These are phyloP conservation scores for Opisthocomus hoazin DNA, from an alignment of 2,113 vertebrate genomes.

Conservation along the genomic window DNA sequence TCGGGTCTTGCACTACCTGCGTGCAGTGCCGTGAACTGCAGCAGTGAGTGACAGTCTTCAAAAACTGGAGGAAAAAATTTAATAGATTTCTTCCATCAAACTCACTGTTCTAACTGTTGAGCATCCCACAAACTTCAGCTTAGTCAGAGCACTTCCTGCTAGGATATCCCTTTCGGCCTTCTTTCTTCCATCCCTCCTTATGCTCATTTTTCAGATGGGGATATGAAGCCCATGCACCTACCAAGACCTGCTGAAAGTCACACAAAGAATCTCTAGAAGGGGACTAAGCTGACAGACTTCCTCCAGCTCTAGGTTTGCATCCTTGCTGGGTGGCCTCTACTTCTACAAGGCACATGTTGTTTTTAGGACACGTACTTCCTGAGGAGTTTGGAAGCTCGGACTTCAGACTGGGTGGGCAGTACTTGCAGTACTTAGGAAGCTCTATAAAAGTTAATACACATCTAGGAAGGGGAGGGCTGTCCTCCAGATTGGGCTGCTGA, in stretches of 20 bases:
- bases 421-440: background rate
- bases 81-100: background rate
- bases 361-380: background rate
- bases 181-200: background rate
- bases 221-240: background rate
- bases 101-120: background rate
- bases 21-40: background rate
- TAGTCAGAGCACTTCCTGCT: background rate
- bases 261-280: background rate
- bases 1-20: accelerated
- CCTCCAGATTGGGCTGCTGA: background rate
- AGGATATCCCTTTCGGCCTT: background rate
- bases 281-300: background rate
- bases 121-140: background rate
- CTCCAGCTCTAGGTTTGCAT: background rate
- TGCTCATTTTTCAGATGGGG: background rate
- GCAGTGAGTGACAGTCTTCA: background rate
- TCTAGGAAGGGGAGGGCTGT: background rate
- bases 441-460: background rate
- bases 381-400: background rate
- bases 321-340: background rate
- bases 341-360: background rate
- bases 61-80: background rate
- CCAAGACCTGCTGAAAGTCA: background rate
- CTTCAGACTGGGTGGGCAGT: background rate